Conservation (phyloP, 2,113 vertebrate species). For the Protobothrops flavoviridis region DNA sequence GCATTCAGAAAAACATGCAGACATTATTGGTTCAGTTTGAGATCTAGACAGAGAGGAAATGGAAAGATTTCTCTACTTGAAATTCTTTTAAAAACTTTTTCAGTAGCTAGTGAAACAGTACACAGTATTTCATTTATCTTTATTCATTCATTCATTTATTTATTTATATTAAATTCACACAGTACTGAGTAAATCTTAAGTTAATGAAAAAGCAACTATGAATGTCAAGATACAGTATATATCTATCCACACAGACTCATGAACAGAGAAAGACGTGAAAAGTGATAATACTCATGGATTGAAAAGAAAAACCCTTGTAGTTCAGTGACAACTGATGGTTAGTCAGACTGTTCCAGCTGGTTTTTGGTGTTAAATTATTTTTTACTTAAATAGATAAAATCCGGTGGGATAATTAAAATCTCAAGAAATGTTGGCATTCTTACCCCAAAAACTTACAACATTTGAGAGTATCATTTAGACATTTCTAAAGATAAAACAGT, state of each 20-base stretch:
- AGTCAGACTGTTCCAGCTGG: background rate
- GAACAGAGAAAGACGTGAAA: constrained; percentile 21
- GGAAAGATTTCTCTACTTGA: background rate
- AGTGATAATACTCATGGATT: background rate
- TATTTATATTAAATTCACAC: constrained; percentile 2
- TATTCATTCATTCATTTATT: background rate
- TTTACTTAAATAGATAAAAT: background rate
- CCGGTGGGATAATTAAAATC: background rate
- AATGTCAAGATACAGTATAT: background rate
- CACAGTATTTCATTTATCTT: constrained; percentile 11
- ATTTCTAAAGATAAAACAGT: background rate
- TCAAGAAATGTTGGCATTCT: background rate
- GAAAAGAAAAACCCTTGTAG: background rate
- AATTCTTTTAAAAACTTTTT: constrained; percentile 34
- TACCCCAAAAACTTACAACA: background rate
- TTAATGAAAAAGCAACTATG: constrained; percentile 8
- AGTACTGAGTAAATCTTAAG: constrained; percentile 16
- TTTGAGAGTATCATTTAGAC: background rate
- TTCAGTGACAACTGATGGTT: background rate
- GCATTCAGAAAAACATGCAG: background rate
- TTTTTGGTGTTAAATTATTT: background rate
- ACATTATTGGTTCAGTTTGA: background rate
- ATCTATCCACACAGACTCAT: background rate
- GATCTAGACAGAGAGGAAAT: constrained; percentile 6
- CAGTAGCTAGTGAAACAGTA: constrained; percentile 5